Conservation (phyloP, 2,113 vertebrate genomes). For the Orthonyx spaldingii region DNA sequence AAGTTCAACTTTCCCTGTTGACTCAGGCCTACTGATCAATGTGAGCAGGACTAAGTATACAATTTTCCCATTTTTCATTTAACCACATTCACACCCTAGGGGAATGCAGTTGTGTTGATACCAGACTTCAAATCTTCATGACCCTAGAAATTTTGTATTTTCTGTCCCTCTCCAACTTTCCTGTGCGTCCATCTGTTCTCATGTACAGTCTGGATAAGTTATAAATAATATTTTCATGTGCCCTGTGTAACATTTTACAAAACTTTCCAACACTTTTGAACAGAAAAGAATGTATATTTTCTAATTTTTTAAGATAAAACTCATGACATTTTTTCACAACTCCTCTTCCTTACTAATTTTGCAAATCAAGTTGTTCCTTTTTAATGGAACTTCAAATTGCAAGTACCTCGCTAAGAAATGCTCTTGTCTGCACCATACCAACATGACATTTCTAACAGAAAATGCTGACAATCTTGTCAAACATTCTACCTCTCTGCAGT, state of each 20-base stretch:
- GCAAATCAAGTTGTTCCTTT: not conserved
- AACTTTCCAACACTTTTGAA: not conserved
- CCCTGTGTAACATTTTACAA: not conserved
- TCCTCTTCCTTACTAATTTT: not conserved
- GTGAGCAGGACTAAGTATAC: not conserved
- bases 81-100: not conserved
- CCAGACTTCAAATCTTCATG: not conserved
- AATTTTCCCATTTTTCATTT: not conserved
- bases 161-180: not conserved
- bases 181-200: not conserved
- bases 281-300: not conserved
- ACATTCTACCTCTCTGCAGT: not conserved
- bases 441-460: not conserved
- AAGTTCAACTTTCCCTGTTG: not conserved
- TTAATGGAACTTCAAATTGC: not conserved
- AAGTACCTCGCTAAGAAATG: not conserved
- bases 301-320: not conserved
- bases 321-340: not conserved
- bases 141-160: not conserved
- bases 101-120: not conserved
- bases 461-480: not conserved
- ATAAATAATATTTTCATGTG: not conserved
- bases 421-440: not conserved
- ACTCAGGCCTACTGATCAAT: not conserved
- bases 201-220: not conserved